phyloP scores from a whole-genome alignment of 1,140 invertebrate genomes.

The Calephelis virginiensis region DNA sequence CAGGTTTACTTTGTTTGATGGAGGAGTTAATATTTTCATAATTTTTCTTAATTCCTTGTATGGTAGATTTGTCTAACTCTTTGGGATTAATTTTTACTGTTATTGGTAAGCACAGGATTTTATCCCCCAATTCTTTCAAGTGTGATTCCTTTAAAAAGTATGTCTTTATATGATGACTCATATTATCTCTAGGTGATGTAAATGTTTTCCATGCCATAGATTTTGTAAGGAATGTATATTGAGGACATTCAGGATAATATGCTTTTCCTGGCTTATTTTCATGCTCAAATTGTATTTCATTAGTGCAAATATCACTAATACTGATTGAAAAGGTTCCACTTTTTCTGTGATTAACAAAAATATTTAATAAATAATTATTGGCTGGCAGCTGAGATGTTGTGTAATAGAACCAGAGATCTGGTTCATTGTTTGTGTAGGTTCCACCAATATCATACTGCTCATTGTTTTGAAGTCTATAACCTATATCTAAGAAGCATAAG shows the following conservation, averaged over 20 bases:
- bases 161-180: neutral
- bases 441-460: slow-evolving; percentile 3
- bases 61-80: neutral
- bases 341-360: slow-evolving; percentile 9
- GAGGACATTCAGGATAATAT: slow-evolving; percentile 1
- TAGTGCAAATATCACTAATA: neutral
- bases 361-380: slow-evolving; percentile 5
- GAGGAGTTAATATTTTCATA: slow-evolving; percentile 6
- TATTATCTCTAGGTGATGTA: slow-evolving; percentile 1
- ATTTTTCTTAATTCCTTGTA: slow-evolving; percentile 3
- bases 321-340: slow-evolving; percentile 1
- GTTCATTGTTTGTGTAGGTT: slow-evolving; percentile 3
- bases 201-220: slow-evolving; percentile 8
- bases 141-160: neutral
- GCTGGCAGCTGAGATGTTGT: neutral
- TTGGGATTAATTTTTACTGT: neutral
- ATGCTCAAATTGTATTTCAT: neutral
- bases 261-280: neutral
- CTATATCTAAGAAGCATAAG: slow-evolving; percentile 8
- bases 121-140: neutral
- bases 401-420: slow-evolving; percentile 8
- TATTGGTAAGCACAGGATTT: slow-evolving; percentile 1
- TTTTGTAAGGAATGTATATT: slow-evolving; percentile 1
- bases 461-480: slow-evolving; percentile 1
- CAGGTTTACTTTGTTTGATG: slow-evolving; percentile 10